Base-by-base conservation (phyloP, 2,797 vertebrate genomes). In the Acanthis flammea region DNA sequence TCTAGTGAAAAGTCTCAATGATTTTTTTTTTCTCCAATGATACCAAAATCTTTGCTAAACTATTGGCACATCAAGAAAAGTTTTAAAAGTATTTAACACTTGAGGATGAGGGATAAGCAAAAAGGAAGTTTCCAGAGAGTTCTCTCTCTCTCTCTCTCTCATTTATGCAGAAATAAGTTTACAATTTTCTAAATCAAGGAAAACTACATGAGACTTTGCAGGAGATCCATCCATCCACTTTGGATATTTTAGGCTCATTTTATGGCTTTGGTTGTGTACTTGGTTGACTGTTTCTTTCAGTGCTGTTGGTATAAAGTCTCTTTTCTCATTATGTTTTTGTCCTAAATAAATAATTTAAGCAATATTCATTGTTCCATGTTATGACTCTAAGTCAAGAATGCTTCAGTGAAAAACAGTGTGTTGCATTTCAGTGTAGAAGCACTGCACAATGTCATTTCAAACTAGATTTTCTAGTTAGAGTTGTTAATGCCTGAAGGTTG, bases 281-380 rank as follows among this genome's bases (percentile, higher is more conserved):
- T 67, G 41, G 6, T 51, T 3, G 1, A 37, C 39, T 41, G 21
- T n/a, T 94, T 85, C 33, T 74, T 91, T 72, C 62, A 65, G 16
- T 68, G 58, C 27, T 72, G 8, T 48, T 91, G 42, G 21, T 85
- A 55, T 42, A 65, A 89, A 84, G 5, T 31, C 58, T 61, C 8
- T 66, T 79, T 87, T 73, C 16, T 75, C 50, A 47, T 41, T 63
- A 58, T 25, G 44, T 19, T 79, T 92, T 90, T 73, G 25, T 55
- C 47, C 53, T 80, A 76, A 80, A 93, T 81, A 91, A 92, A 92
- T 90, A 85, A 93, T 88, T 72, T 42, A 87, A 91, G 55, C 24
- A 57, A 53, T 71, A 75, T 71, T 75, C 42, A 51, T 60, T 90
- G 71, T 87, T 78, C 67, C 71, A 61, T 79, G 54, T 37, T 88